These are phyloP conservation scores for Murina feae DNA, from an alignment of 2,113 vertebrate species.

Conservation along the genomic window DNA sequence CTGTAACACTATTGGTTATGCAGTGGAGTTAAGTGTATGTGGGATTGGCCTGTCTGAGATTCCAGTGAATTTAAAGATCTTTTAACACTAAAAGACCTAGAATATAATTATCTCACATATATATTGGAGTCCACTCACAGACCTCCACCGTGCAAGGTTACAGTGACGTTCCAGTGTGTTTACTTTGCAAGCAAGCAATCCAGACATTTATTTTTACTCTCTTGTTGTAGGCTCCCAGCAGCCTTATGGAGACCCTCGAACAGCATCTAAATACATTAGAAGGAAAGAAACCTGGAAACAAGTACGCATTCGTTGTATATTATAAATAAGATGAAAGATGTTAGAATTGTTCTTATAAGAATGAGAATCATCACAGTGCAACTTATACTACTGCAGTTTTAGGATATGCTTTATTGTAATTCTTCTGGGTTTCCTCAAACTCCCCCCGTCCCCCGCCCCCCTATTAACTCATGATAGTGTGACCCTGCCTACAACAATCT, in stretches of 20 bases:
- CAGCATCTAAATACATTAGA: slow-evolving; percentile 98
- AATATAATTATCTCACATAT: background rate
- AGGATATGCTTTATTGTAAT: background rate
- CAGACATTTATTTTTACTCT: slow-evolving; percentile 66
- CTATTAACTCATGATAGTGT: background rate
- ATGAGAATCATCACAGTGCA: background rate
- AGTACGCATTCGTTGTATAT: slow-evolving; percentile 79
- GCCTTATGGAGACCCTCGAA: slow-evolving; percentile 97
- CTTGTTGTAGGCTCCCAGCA: slow-evolving; percentile 92
- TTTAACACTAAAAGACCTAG: background rate
- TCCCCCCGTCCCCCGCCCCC: accelerated
- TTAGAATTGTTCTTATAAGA: background rate
- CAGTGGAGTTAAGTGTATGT: background rate
- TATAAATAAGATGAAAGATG: slow-evolving; percentile 53
- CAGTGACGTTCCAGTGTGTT: slow-evolving; percentile 47
- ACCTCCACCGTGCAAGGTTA: background rate
- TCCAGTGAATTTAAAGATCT: background rate
- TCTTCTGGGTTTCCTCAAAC: background rate
- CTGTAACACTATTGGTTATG: background rate
- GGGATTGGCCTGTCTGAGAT: background rate
- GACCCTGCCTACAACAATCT: background rate
- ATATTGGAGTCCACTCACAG: background rate
- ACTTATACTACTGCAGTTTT: background rate
- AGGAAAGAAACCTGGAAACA: slow-evolving; percentile 93
- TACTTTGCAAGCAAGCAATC: slow-evolving; percentile 44